These are phyloP conservation scores for Schlechtendalia chinensis DNA, from an alignment of 1,140 invertebrate species.

Conservation along the genomic window DNA sequence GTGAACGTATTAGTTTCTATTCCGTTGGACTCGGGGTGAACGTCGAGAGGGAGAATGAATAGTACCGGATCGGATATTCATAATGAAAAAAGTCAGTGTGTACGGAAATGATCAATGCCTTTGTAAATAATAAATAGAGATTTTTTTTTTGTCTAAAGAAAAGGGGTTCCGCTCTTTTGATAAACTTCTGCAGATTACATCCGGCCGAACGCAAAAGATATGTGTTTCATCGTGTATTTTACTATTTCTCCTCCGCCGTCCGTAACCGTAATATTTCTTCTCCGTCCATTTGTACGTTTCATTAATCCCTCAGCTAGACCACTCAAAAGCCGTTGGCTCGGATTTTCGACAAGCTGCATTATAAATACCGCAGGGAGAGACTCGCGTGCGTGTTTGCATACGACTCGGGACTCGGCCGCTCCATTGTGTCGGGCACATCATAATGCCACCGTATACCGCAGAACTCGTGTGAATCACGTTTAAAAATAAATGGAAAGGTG, in stretches of 20 bases:
- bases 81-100: constrained; percentile 1
- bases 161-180: background rate
- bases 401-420: constrained; percentile 6
- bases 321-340: constrained; percentile 9
- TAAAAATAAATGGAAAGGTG: background rate
- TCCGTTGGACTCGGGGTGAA: background rate
- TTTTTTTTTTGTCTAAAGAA: background rate
- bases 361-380: background rate
- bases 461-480: background rate
- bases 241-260: background rate
- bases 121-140: background rate
- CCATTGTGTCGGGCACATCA: background rate
- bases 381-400: constrained; percentile 16
- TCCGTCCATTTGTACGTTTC: background rate
- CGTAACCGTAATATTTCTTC: background rate
- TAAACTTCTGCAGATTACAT: background rate
- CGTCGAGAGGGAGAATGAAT: background rate
- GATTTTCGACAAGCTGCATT: constrained; percentile 6
- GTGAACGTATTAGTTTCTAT: background rate
- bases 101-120: background rate
- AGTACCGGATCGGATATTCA: background rate
- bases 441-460: background rate
- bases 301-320: background rate
- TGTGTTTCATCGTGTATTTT: background rate
- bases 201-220: background rate